Conservation (phyloP, 2,797 vertebrate genomes). For the Ctenochaetus hawaiiensis region DNA sequence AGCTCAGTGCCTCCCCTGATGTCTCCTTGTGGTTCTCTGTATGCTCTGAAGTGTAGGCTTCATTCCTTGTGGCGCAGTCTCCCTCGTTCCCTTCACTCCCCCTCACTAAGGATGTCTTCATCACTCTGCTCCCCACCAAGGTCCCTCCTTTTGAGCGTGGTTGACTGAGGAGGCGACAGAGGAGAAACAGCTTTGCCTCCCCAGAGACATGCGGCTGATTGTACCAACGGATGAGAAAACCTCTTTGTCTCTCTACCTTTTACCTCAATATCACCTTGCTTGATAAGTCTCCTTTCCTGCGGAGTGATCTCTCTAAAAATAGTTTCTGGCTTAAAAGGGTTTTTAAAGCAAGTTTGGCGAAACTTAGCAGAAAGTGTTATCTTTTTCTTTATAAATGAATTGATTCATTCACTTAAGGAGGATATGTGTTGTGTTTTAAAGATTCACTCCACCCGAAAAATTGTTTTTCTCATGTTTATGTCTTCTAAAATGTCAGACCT, state of each 20-base stretch:
- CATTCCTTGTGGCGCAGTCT: conserved; percentile 48
- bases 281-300: conserved; percentile 56
- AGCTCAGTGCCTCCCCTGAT: conserved; percentile 59
- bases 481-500: too few relatives aligned
- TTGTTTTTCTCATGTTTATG: too few relatives aligned
- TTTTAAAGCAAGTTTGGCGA: conserved; percentile 54
- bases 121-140: conserved; percentile 76
- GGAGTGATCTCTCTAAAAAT: conserved; percentile 45
- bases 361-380: conserved; percentile 52
- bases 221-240: conserved; percentile 66
- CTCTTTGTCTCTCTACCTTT: conserved; percentile 62
- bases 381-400: conserved; percentile 40
- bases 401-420: conserved; percentile 30
- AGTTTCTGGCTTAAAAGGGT: conserved; percentile 40
- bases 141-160: conserved; percentile 77
- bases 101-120: conserved; percentile 77
- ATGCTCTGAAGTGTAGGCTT: conserved; percentile 66
- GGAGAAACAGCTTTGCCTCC: conserved; percentile 75
- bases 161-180: conserved; percentile 73
- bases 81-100: conserved; percentile 54
- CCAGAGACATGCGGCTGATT: conserved; percentile 69
- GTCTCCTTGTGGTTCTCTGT: conserved; percentile 65
- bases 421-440: conserved; percentile 22
- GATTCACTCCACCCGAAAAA: too few relatives aligned
- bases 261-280: conserved; percentile 76